Conservation (phyloP, 2,888 invertebrate species). For the Nemurella pictetii region DNA sequence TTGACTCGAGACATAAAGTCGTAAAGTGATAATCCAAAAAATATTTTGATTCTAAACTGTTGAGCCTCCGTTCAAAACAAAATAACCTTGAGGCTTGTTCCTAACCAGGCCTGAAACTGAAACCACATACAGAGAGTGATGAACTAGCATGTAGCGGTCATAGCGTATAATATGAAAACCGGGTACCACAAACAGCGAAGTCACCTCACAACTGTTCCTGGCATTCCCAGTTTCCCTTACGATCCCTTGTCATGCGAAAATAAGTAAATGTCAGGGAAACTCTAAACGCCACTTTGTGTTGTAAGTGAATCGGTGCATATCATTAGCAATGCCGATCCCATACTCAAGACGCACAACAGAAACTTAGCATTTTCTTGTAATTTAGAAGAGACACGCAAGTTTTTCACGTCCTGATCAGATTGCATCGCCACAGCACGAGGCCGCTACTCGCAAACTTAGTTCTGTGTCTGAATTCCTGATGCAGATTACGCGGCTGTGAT, state of each 20-base stretch:
- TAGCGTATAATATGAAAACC: too few species aligned
- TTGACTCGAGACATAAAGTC: too few species aligned
- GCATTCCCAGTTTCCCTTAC: background rate
- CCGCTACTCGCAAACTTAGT: background rate
- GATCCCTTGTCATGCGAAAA: constrained; percentile 1
- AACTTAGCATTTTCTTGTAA: background rate
- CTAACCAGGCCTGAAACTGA: too few species aligned
- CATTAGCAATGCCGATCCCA: background rate
- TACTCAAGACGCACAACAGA: background rate
- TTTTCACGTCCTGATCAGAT: background rate
- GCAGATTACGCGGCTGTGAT: background rate
- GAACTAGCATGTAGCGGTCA: too few species aligned
- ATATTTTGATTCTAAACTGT: too few species aligned
- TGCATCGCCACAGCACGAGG: background rate
- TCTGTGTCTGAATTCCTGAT: background rate
- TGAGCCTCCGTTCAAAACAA: too few species aligned
- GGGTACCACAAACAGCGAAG: background rate
- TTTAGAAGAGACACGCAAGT: background rate
- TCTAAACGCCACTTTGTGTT: constrained; percentile 14
- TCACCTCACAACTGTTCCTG: background rate
- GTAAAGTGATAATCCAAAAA: too few species aligned
- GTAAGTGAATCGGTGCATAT: background rate
- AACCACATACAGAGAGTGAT: too few species aligned
- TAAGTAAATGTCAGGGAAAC: background rate
- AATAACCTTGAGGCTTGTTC: too few species aligned